phyloP scores from a whole-genome alignment of 2,888 invertebrate genomes.

The Malacosoma neustria region DNA sequence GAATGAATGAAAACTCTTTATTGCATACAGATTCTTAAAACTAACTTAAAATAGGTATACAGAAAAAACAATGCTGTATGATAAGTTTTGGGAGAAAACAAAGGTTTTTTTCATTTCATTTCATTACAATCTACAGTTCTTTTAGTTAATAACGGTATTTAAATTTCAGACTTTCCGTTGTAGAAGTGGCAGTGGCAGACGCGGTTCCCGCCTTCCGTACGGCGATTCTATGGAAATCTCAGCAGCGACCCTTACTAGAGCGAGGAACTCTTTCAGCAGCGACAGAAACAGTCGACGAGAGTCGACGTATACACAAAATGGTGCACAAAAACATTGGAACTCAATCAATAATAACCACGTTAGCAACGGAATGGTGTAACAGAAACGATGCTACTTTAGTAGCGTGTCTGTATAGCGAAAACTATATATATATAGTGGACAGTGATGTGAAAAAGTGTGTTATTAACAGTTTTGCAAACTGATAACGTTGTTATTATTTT shows the following conservation, averaged over 20 bases:
- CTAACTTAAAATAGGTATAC: too few species aligned
- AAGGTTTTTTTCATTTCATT: too few species aligned
- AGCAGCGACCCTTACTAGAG: constrained; percentile 55
- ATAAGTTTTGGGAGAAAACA: too few species aligned
- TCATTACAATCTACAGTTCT: too few species aligned
- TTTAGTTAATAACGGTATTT: constrained; percentile 6
- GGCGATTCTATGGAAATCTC: constrained; percentile 69
- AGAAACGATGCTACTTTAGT: not conserved
- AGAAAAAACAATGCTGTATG: too few species aligned
- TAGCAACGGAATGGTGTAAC: constrained; percentile 42
- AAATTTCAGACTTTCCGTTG: constrained; percentile 40
- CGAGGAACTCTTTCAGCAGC: constrained; percentile 40
- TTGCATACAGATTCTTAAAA: too few species aligned
- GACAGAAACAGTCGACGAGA: constrained; percentile 41
- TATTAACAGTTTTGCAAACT: too few species aligned
- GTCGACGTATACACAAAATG: constrained; percentile 41
- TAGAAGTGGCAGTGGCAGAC: constrained; percentile 39
- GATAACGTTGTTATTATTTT: not conserved
- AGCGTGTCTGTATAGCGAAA: not conserved
- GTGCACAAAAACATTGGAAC: constrained; percentile 48
- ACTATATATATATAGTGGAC: constrained; percentile 1
- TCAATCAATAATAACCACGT: constrained; percentile 55
- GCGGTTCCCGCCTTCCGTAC: constrained; percentile 57
- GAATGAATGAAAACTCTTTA: too few species aligned
- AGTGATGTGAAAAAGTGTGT: constrained; percentile 3